Conservation (phyloP, 2,797 vertebrate genomes). For the Pitangus sulphuratus region DNA sequence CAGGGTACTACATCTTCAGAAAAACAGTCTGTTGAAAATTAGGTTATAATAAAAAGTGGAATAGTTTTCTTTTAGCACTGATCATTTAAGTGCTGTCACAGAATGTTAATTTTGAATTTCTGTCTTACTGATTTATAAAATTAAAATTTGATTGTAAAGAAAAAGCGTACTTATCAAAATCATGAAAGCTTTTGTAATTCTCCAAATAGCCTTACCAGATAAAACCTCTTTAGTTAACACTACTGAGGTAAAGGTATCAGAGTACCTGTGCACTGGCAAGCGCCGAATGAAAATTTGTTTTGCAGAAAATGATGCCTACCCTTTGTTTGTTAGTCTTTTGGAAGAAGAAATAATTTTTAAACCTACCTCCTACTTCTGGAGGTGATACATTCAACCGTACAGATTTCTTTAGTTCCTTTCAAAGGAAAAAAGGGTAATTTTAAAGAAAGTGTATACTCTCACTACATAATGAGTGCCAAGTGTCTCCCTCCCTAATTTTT, state of each 20-base stretch:
- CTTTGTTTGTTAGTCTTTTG: not conserved
- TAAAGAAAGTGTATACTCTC: not conserved
- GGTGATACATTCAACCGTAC: not conserved
- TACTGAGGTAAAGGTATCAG: not conserved
- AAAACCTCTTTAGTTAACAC: not conserved
- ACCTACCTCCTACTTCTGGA: not conserved
- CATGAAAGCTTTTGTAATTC: not conserved
- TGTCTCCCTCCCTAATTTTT: not conserved
- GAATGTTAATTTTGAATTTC: not conserved
- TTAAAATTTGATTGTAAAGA: not conserved
- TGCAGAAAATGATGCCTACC: not conserved
- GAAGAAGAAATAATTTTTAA: not conserved
- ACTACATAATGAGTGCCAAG: not conserved
- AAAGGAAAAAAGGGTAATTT: not conserved
- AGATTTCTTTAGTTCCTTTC: not conserved
- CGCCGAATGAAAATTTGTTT: not conserved
- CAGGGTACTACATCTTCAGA: not conserved
- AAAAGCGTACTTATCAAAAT: not conserved
- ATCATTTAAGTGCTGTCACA: not conserved
- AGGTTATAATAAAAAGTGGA: not conserved
- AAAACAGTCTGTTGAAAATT: not conserved
- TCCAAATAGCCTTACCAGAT: not conserved
- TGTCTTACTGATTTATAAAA: not conserved
- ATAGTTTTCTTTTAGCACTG: not conserved
- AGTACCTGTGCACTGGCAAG: not conserved